Percentiles rank a stretch among this genome's conserved stretches.
phyloP scores from a whole-genome alignment of 2,797 vertebrate species.

The Sebastes reedi region DNA sequence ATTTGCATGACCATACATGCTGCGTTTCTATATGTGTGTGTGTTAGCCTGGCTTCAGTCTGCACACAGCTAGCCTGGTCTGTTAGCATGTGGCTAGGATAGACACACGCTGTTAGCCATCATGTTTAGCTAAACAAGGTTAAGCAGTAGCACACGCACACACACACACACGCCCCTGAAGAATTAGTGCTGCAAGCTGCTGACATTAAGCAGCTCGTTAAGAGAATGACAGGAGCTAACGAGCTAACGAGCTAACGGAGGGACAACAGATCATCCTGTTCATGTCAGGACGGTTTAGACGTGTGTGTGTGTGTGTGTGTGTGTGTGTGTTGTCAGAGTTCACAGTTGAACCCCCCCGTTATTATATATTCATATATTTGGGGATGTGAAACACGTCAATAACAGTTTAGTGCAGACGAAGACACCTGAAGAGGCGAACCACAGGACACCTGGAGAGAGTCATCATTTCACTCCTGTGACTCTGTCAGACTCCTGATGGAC shows the following conservation, averaged over 20 bases:
- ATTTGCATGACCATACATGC: constrained; percentile 49
- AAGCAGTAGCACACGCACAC: not conserved
- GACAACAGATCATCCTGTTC: not conserved
- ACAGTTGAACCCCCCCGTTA: not conserved
- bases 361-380: too few relatives aligned
- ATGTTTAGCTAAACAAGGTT: constrained; percentile 17
- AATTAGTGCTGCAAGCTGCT: not conserved
- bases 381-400: too few relatives aligned
- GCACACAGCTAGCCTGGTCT: constrained; percentile 27
- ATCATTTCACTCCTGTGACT: too few relatives aligned
- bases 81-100: constrained; percentile 49
- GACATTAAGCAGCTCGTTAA: constrained; percentile 23
- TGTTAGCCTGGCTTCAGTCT: constrained; percentile 1
- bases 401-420: too few relatives aligned
- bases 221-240: not conserved
- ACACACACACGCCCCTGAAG: not conserved
- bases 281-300: too few relatives aligned
- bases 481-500: too few relatives aligned
- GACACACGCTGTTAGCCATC: constrained; percentile 9
- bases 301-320: not conserved
- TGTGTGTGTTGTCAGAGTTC: constrained; percentile 1
- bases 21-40: not conserved
- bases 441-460: too few relatives aligned
- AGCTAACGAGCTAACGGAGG: not conserved
- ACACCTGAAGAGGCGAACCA: too few relatives aligned